Base-by-base conservation (phyloP, 2,888 invertebrate genomes). In the Mycalesis mineus region DNA sequence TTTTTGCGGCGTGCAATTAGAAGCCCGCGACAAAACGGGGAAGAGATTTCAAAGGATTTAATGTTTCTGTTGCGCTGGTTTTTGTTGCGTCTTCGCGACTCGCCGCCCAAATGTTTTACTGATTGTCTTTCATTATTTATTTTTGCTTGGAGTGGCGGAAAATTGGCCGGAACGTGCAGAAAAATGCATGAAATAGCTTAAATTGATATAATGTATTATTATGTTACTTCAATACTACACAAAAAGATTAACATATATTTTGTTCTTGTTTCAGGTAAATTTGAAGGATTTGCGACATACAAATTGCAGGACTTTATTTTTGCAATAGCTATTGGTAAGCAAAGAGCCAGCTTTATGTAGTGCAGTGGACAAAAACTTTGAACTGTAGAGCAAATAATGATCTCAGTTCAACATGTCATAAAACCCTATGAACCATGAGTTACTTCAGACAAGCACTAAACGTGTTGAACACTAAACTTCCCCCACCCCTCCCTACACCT, bases 1-100 rank as follows among this genome's bases (percentile, higher is more conserved):
- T 84, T 81, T 81, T 80, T 80, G 79, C 75, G 65, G 63, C 64
- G 69, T 70, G 78, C 79, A 84, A 84, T 82, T 83, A 86, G 77
- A 73, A 68, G 63, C 66, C 69, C 65, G 67, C 75, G 78, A 78
- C 80, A 80, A 75, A 78, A 70, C 65, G 69, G 70, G 64, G 71
- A 71, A 75, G 75, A 80, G 79, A 77, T 78, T 75, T 72, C 72
- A 74, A 77, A 76, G 78, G 79, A 82, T 84, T 83, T 80, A 84
- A 82, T 79, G 80, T 80, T 85, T 79, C 77, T 79, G 79, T 82
- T 82, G 77, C 77, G 71, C 66, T 62, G 70, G 45, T 50, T 50
- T 57, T 57, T 58, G 58, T 58, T 44, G 15, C 42, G 49, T 45
- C 44, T 15, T 39, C 48, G 48, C 33, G 31, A 36, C 29, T 45